Evolutionary conservation across 2,797 vertebrate species (phyloP).

Genomic region (Monodelphis domestica): DNA sequence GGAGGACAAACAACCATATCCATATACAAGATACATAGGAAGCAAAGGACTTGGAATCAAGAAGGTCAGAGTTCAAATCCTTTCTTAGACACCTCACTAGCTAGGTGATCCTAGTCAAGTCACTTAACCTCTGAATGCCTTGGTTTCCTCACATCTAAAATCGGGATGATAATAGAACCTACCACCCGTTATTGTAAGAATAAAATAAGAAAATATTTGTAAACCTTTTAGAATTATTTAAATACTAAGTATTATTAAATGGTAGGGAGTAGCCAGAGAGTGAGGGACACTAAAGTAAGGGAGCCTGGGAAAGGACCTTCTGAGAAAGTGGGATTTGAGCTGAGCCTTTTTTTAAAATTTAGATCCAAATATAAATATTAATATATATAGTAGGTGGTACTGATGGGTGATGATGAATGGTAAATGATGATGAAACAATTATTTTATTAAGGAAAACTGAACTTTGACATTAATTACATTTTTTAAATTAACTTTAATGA

Average conservation of each 20-base stretch:
- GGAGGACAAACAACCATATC: background rate
- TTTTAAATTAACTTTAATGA: too few relatives aligned
- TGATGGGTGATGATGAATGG: too few relatives aligned
- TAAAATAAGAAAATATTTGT: background rate
- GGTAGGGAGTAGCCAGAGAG: too few relatives aligned
- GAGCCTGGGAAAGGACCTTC: background rate
- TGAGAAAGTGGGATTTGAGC: background rate
- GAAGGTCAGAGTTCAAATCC: background rate
- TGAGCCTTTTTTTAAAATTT: too few relatives aligned
- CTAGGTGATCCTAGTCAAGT: background rate
- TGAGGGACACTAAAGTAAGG: too few relatives aligned
- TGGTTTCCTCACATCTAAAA: background rate
- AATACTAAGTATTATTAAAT: background rate
- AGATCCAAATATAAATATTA: too few relatives aligned
- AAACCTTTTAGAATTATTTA: background rate
- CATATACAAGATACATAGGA: background rate
- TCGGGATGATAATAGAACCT: background rate
- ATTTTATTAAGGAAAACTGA: too few relatives aligned
- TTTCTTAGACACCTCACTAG: background rate
- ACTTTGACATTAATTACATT: too few relatives aligned
- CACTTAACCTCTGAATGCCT: background rate
- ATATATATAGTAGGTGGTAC: too few relatives aligned
- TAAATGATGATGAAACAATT: too few relatives aligned
- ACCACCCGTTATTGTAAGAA: background rate
- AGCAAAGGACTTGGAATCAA: background rate